Evolutionary conservation across 2,113 vertebrate genomes (phyloP).

Genomic region (Burhinus oedicnemus): DNA sequence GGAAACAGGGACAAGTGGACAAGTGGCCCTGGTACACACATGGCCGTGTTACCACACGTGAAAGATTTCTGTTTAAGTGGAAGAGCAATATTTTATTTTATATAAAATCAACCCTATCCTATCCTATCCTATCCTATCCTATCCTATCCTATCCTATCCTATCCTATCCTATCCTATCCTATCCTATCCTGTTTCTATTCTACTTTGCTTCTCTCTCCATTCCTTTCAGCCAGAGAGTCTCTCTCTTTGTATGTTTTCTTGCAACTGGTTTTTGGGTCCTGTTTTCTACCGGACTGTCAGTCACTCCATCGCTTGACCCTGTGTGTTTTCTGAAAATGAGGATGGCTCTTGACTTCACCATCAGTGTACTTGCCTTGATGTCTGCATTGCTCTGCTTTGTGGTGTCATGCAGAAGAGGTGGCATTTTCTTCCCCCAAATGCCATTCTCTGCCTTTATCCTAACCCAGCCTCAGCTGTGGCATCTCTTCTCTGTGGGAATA

Average conservation of each 20-base stretch:
- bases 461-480: background rate
- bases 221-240: background rate
- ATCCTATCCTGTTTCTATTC: background rate
- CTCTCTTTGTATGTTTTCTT: background rate
- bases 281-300: background rate
- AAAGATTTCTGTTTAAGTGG: background rate
- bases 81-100: background rate
- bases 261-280: background rate
- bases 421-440: background rate
- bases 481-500: background rate
- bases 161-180: background rate
- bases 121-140: background rate
- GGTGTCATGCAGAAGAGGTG: background rate
- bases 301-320: background rate
- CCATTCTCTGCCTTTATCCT: background rate
- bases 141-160: background rate
- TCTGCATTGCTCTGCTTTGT: background rate
- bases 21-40: rapidly evolving
- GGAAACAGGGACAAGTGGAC: too few species aligned
- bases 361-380: background rate
- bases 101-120: background rate
- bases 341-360: too few species aligned
- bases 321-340: background rate
- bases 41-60: background rate
- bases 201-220: background rate